Evolutionary conservation across 2,113 vertebrate species (phyloP), one percentile per base, ranked within the genome.

Genomic region (Poeciliopsis retropinna): DNA sequence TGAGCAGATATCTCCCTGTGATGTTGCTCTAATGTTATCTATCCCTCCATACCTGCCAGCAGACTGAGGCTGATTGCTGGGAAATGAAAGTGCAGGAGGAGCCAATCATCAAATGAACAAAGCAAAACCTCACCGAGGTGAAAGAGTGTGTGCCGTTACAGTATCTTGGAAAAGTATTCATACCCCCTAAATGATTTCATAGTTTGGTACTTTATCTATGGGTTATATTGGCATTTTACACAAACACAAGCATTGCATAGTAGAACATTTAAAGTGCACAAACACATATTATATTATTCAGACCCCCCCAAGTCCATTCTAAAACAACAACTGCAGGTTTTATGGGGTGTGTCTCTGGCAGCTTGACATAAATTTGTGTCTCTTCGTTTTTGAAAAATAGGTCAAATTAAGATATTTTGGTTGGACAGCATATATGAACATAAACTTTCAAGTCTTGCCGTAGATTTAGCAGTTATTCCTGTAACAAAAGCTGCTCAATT

Each of bases 61-160:
- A 77, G 83, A 92, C 87, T 84, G 79, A 84, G 85, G 89, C 32
- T 79, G 88, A 92, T 87, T 88, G 86, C 85, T 73, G 25, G 87
- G 88, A 91, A 91, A 92, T 92, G 87, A 91, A 89, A 92, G 85
- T 86, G 81, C 75, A 81, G 79, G 19, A 63, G 70, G 61, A 83
- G 79, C 80, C 83, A 79, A 88, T 85, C 84, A 88, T 75, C 78
- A 73, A 84, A 83, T 73, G 81, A 81, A 85, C 83, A 78, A 76
- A 79, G 79, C 57, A 60, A 60, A 27, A 39, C 73, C 67, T 72
- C 80, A 32, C 41, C 5, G 22, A 12, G 54, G 28, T 15, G 10
- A 44, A 70, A 32, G 44, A 28, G 66, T 67, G 73, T 64, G 64
- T 60, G 12, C 1, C 2, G 4, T 27, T 39, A 28, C 17, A 31